phyloP scores from a whole-genome alignment of 2,797 vertebrate species.

The Caiman crocodilus region DNA sequence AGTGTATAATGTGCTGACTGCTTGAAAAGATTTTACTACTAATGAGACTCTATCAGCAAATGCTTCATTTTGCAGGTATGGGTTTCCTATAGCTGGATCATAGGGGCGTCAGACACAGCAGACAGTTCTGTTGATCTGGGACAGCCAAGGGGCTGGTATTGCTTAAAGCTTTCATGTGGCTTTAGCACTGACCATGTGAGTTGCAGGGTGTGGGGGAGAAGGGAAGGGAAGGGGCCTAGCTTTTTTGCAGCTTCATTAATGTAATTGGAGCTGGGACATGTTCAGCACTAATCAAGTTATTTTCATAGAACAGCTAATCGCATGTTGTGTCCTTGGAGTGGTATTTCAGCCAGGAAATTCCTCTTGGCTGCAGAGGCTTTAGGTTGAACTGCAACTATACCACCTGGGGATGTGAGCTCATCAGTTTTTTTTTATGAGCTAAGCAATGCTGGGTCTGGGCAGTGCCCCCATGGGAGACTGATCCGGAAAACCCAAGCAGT shows the following conservation, averaged over 20 bases:
- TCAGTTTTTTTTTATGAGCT: conserved; percentile 6
- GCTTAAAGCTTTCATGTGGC: fast-evolving
- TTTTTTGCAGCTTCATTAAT: not conserved
- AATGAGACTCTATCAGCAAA: not conserved
- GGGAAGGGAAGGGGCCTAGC: not conserved
- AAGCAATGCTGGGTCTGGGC: not conserved
- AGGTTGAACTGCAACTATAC: not conserved
- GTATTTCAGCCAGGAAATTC: not conserved
- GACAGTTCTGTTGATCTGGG: not conserved
- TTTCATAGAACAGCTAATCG: not conserved
- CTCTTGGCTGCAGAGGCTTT: not conserved
- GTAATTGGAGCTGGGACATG: not conserved
- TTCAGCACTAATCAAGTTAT: not conserved
- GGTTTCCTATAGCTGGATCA: not conserved
- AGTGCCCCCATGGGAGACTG: conserved; percentile 20
- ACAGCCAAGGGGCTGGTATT: not conserved
- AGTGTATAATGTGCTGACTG: not conserved
- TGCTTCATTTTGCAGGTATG: not conserved
- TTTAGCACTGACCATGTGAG: not conserved
- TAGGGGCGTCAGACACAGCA: fast-evolving
- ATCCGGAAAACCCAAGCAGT: conserved; percentile 8
- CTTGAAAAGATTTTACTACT: not conserved
- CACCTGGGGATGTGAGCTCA: conserved; percentile 21
- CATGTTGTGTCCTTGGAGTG: not conserved
- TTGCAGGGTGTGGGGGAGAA: no score